Base-by-base conservation (phyloP, 2,113 vertebrate species). In the Chlorocebus sabaeus region DNA sequence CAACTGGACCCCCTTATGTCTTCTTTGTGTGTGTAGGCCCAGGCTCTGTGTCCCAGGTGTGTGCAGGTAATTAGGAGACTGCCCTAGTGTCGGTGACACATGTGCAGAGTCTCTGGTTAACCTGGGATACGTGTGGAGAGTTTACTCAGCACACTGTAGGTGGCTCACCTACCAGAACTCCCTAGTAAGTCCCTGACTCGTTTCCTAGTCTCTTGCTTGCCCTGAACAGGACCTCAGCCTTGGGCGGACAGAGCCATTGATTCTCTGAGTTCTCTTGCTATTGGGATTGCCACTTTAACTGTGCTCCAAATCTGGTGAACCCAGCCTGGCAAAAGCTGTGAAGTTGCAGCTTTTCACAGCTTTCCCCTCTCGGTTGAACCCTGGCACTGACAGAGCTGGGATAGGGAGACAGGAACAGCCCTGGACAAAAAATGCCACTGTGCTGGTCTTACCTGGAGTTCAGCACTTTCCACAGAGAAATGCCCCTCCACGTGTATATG, bases 1-100 rank as follows among this genome's bases (percentile, higher is more conserved):
- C 3, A 61, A 32, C 30, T 0, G 2, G 6, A 57, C 12, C 3
- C 17, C 20, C 11, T 8, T 2, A 32, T 13, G 3, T 32, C 61
- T 64, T 43, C 75, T 45, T 11, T 59, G 76, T 89, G 73, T 6
- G 5, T 45, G 2, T 35, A 5, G 4, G 3, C 40, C 40, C 8
- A 9, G 27, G 30, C 35, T 40, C 32, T 52, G 1, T 72, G 6
- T 1, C 22, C 27, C 8, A 35, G 45, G 59, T 6, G 1, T 32
- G 14, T 25, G 22, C 25, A 32, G 18, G 3, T 50, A 73, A 43
- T 14, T 23, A 3, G 1, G 27, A 72, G 40, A 61, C 55, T 9
- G 4, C 30, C 40, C 35, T 25, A 0, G 1, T 38, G 38, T 84
- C 23, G 45, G 20, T 1, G 4, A 18, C 3, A 22, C 25, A 3